A percentile compares a stretch with the other conserved stretches of the same genome.
phyloP scores from a whole-genome alignment of 2,113 vertebrate genomes.

The Sinocyclocheilus maitianheensis region DNA sequence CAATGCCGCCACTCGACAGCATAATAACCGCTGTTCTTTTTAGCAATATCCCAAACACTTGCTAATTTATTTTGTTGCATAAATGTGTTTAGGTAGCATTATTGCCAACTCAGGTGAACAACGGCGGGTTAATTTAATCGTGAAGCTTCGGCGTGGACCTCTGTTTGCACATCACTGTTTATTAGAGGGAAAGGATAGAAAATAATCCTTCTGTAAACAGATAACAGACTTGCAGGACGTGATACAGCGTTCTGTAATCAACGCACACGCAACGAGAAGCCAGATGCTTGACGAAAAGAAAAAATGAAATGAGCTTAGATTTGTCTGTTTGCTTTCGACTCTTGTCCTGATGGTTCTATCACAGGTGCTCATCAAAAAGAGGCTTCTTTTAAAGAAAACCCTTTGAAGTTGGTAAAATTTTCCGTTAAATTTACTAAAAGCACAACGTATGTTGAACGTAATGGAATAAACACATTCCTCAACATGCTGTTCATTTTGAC shows the following conservation, averaged over 20 bases:
- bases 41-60: slow-evolving; percentile 7
- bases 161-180: slow-evolving; percentile 38
- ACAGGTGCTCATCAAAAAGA: slow-evolving; percentile 38
- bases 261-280: background rate
- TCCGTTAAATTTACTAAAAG: background rate
- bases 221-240: background rate
- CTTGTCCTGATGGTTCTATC: slow-evolving; percentile 7
- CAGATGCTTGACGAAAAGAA: background rate
- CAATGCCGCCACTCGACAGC: background rate
- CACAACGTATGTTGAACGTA: background rate
- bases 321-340: slow-evolving; percentile 21
- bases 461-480: background rate
- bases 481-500: background rate
- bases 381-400: background rate
- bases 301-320: background rate
- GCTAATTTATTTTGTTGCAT: slow-evolving; percentile 24
- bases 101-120: background rate
- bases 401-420: slow-evolving; percentile 8
- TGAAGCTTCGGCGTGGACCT: background rate
- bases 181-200: slow-evolving; percentile 18
- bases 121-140: background rate
- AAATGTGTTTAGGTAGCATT: slow-evolving; percentile 21
- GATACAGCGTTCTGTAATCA: slow-evolving; percentile 9
- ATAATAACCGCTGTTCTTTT: background rate
- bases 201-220: slow-evolving; percentile 12